Evolutionary conservation across 2,797 vertebrate genomes (phyloP).

Genomic region (Oreochromis grahami): DNA sequence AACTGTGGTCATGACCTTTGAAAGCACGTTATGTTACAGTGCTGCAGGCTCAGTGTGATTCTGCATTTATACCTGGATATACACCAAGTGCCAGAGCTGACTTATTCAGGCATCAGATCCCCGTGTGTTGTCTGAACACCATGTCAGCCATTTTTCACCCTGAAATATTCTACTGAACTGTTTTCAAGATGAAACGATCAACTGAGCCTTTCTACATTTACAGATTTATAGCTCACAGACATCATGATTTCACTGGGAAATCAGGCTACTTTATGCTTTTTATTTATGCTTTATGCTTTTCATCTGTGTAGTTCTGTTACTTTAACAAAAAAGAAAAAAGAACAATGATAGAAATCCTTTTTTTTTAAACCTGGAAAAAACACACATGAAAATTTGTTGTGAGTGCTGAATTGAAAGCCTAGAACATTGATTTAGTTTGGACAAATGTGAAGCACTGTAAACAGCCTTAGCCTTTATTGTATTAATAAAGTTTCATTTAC

Average conservation of each 20-base stretch:
- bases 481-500: rapidly evolving
- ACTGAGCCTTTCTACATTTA: background rate
- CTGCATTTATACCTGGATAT: background rate
- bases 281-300: background rate
- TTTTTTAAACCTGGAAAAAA: background rate
- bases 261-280: background rate
- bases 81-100: background rate
- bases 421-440: background rate
- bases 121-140: background rate
- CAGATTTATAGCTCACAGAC: background rate
- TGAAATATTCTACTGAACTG: background rate
- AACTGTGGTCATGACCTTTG: background rate
- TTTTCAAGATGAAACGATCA: background rate
- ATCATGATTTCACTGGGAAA: background rate
- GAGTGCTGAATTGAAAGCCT: background rate
- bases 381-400: background rate
- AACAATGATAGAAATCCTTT: background rate
- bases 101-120: background rate
- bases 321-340: background rate
- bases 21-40: background rate
- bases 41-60: background rate
- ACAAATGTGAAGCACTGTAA: background rate
- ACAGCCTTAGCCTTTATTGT: background rate
- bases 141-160: background rate
- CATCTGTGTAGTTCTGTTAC: background rate